phyloP scores from a whole-genome alignment of 2,797 vertebrate species.

The Knipowitschia caucasica region DNA sequence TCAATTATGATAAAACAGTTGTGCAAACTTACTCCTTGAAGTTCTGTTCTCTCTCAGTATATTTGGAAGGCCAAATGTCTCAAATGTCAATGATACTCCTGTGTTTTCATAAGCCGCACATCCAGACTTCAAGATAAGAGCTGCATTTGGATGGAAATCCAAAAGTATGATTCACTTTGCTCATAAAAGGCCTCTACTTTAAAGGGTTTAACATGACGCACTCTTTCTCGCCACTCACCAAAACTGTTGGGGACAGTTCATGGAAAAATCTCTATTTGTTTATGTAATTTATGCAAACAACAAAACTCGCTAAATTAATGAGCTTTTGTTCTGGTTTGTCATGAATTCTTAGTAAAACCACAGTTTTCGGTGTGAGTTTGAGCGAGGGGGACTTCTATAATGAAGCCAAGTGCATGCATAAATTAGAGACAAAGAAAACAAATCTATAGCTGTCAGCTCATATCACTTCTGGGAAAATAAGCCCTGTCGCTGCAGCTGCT shows the following conservation, averaged over 20 bases:
- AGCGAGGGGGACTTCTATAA: slow-evolving; percentile 1
- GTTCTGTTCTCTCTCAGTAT: not conserved
- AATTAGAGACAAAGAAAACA: slow-evolving; percentile 12
- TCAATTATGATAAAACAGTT: not conserved
- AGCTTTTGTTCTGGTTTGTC: not conserved
- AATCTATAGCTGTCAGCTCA: slow-evolving; percentile 11
- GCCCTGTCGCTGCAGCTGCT: slow-evolving; percentile 14
- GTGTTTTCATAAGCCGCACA: not conserved
- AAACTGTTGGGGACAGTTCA: not conserved
- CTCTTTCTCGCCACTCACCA: not conserved
- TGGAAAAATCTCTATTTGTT: slow-evolving; percentile 1
- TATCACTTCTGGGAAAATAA: slow-evolving; percentile 3
- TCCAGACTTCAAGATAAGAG: not conserved
- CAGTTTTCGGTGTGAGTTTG: not conserved
- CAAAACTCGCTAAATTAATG: slow-evolving; percentile 2
- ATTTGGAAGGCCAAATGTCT: not conserved
- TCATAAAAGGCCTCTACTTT: not conserved
- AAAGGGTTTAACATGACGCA: not conserved
- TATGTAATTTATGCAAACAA: not conserved
- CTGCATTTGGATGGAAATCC: not conserved
- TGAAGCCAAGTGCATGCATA: slow-evolving; percentile 6
- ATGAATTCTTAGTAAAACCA: not conserved
- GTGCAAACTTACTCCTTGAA: not conserved
- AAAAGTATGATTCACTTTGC: not conserved
- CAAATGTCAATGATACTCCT: not conserved